These are phyloP conservation scores for Tolypeutes matacus DNA, from an alignment of 2,797 vertebrate species.

Conservation along the genomic window DNA sequence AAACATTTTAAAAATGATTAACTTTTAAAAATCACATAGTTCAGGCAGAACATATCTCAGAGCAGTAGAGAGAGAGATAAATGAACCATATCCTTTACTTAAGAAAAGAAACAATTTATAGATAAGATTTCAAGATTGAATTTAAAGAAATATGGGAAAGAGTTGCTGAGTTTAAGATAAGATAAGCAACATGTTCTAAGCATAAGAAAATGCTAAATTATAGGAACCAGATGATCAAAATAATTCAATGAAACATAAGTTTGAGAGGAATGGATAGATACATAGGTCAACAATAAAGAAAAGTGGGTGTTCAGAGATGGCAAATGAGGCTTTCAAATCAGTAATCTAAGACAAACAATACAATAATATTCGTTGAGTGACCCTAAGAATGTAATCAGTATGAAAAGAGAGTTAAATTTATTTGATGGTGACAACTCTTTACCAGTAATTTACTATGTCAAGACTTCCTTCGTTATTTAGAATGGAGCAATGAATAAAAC, in stretches of 20 bases:
- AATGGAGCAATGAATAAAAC: background rate
- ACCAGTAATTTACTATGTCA: background rate
- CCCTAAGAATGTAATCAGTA: background rate
- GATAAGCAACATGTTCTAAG: background rate
- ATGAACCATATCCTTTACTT: background rate
- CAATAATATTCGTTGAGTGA: background rate
- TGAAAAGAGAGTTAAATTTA: background rate
- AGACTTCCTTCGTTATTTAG: background rate
- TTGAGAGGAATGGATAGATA: background rate
- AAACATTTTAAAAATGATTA: background rate
- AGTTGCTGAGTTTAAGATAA: background rate
- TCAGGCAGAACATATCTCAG: background rate
- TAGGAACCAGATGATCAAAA: background rate
- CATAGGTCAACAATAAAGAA: background rate
- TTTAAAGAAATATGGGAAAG: background rate
- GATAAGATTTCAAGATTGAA: constrained; percentile 1
- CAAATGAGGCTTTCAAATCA: background rate
- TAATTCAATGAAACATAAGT: background rate
- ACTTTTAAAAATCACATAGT: background rate
- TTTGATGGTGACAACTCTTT: background rate
- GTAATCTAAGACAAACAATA: background rate
- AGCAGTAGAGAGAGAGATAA: background rate
- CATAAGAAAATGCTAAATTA: background rate
- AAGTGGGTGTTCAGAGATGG: background rate
- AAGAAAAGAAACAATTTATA: background rate